Evolutionary conservation across 2,113 vertebrate species (phyloP).

Genomic region (Aptenodytes patagonicus): DNA sequence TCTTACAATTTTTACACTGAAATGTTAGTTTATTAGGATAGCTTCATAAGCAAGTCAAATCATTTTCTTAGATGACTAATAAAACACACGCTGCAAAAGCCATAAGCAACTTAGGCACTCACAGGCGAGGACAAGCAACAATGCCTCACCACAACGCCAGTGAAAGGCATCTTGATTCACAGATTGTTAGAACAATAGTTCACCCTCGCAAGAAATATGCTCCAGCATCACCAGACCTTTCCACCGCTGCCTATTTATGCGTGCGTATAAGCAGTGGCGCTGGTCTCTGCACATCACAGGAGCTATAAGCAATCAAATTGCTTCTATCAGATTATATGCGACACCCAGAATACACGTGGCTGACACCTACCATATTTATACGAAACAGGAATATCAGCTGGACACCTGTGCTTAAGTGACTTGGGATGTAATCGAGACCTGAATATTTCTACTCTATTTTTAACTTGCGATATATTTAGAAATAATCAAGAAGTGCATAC

Average conservation of each 20-base stretch:
- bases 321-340: not conserved
- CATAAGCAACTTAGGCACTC: not conserved
- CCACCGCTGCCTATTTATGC: too few relatives aligned
- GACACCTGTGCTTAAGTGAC: not conserved
- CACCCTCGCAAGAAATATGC: not conserved
- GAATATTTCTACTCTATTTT: conserved; percentile 22
- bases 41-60: not conserved
- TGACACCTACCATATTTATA: accelerated
- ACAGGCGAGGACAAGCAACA: not conserved
- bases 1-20: not conserved
- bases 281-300: too few relatives aligned
- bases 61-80: not conserved
- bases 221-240: not conserved
- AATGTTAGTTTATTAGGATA: not conserved
- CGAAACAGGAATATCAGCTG: not conserved
- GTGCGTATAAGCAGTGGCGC: accelerated
- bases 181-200: not conserved
- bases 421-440: not conserved
- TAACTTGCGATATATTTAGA: conserved; percentile 1
- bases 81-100: not conserved
- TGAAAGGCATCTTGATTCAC: accelerated
- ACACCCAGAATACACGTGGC: not conserved
- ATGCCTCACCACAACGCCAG: too few relatives aligned
- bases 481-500: not conserved
- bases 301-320: not conserved